Evolutionary conservation across 1,140 invertebrate species (phyloP), one percentile per base, ranked within the genome.

Genomic region (Eufriesea mexicana): DNA sequence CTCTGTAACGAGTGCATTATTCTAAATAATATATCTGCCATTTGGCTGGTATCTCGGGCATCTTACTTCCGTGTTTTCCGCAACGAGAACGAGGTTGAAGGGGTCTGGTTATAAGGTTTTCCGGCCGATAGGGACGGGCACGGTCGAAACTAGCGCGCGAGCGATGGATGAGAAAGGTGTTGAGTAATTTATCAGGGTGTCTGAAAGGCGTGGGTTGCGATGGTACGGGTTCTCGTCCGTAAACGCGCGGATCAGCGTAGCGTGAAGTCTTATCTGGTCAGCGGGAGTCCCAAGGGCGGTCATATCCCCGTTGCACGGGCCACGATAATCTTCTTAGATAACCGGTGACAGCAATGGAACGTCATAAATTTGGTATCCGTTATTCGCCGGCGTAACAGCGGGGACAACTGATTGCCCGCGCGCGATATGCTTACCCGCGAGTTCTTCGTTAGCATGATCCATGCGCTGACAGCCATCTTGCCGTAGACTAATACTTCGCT

Each of bases 161-260:
- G 78, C 87, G 79, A 84, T 85, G 62, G 79, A 89, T 77, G 80
- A 81, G 75, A 84, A 83, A 76, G 86, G 84, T 89, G 85, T 87
- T 88, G 88, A 92, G 90, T 92, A 92, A 92, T 92, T 92, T 92
- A 92, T 92, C 91, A 92, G 90, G 67, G 70, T 79, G 86, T 66
- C 67, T 84, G 88, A 90, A 88, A 90, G 87, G 86, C 64, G 84
- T 84, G 85, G 78, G 85, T 76, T 82, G 70, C 86, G 82, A 88
- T 87, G 85, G 68, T 67, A 68, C 74, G 80, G 59, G 79, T 72
- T 84, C 79, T 71, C 73, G 79, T 82, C 84, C 54, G 86, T 72
- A 59, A 86, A 75, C 77, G 74, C 76, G 76, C 81, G 71, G 83
- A 83, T 88, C 86, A 80, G 79, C 78, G 74, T 86, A 80, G 85